Percentiles rank a stretch among this genome's conserved stretches.
Conservation (phyloP, 2,888 invertebrate genomes). For the Colostygia pectinataria region DNA sequence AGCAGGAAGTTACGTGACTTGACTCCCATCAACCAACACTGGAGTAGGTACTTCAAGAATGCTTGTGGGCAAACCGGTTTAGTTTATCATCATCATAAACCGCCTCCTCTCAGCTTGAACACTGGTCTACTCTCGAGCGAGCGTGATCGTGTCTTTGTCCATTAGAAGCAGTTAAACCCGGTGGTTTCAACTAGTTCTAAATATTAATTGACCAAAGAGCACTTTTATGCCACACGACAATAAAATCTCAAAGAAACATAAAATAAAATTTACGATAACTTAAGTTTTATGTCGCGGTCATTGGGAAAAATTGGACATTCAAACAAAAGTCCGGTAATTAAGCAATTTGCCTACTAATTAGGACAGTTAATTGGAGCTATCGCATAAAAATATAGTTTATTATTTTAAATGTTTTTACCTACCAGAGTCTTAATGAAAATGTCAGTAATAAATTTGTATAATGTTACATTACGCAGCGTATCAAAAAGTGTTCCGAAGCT, state of each 20-base stretch:
- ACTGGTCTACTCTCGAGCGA: no score
- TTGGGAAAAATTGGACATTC: slow-evolving; percentile 17
- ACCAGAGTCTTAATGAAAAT: slow-evolving; percentile 14
- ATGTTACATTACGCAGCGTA: slow-evolving; percentile 1
- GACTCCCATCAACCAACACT: no score
- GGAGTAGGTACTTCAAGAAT: no score
- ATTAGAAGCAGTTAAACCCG: background rate
- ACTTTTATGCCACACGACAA: slow-evolving; percentile 34
- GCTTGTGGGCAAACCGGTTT: no score
- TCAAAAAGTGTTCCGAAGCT: slow-evolving; percentile 15
- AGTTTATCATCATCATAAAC: no score
- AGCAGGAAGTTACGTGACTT: no score
- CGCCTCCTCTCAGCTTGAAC: no score
- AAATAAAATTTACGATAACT: slow-evolving; percentile 35
- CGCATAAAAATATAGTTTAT: slow-evolving; percentile 26
- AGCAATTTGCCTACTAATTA: slow-evolving; percentile 27
- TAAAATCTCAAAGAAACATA: slow-evolving; percentile 33
- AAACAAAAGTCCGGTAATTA: slow-evolving; percentile 25
- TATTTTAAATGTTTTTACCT: slow-evolving; percentile 19
- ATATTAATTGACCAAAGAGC: slow-evolving; percentile 38
- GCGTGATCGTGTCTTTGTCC: no score
- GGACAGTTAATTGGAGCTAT: slow-evolving; percentile 16
- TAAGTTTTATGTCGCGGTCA: slow-evolving; percentile 25
- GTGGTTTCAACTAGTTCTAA: slow-evolving; percentile 3
- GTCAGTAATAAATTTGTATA: slow-evolving; percentile 18